Conservation (phyloP, 1,140 invertebrate genomes). For the Phocides pigmalion region DNA sequence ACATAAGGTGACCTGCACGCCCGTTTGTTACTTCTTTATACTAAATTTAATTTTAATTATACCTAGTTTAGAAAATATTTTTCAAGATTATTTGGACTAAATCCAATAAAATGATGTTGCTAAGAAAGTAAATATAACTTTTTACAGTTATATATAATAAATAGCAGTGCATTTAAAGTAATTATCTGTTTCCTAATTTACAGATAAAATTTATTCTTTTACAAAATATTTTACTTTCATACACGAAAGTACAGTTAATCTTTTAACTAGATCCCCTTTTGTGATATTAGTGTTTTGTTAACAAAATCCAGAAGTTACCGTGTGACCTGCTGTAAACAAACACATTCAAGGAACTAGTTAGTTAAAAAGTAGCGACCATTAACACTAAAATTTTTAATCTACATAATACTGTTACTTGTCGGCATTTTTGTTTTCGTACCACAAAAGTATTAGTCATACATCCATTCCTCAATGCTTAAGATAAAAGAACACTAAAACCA, state of each 20-base stretch:
- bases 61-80: too few relatives aligned
- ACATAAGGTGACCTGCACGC: too few relatives aligned
- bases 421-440: slow-evolving; percentile 30
- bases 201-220: not conserved
- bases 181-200: too few relatives aligned
- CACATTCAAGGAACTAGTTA: slow-evolving; percentile 22
- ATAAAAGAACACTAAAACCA: slow-evolving; percentile 39
- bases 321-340: slow-evolving; percentile 17
- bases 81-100: too few relatives aligned
- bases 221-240: not conserved
- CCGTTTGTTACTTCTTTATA: too few relatives aligned
- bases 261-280: not conserved
- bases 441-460: slow-evolving; percentile 41
- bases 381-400: slow-evolving; percentile 23
- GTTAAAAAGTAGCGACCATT: slow-evolving; percentile 7
- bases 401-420: slow-evolving; percentile 18
- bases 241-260: not conserved
- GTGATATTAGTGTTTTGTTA: not conserved
- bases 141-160: too few relatives aligned
- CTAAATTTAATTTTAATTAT: too few relatives aligned
- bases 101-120: too few relatives aligned
- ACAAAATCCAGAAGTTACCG: slow-evolving; percentile 9
- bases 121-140: too few relatives aligned
- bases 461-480: slow-evolving; percentile 9
- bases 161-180: too few relatives aligned